Conservation (phyloP, 64 coral and sea anemone genomes). For the Cladopsammia gracilis region DNA sequence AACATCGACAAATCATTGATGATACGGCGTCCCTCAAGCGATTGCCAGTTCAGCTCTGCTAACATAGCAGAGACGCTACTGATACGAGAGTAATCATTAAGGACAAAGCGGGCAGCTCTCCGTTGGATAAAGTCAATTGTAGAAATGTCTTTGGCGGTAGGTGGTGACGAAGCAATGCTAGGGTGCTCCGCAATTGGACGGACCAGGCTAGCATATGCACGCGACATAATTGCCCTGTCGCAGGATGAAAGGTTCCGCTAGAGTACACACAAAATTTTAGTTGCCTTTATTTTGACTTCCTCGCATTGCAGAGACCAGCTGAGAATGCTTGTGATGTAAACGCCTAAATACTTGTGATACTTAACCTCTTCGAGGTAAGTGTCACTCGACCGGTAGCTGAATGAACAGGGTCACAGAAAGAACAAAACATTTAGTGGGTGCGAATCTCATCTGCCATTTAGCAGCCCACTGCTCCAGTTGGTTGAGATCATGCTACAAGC, state of each 20-base stretch:
- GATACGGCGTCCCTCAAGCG: no score
- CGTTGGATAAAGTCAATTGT: slow-evolving; percentile 36
- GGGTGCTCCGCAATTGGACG: not conserved
- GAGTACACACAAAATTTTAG: slow-evolving; percentile 59
- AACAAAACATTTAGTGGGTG: slow-evolving; percentile 19
- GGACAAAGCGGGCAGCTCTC: slow-evolving; percentile 31
- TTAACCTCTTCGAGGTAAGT: slow-evolving; percentile 12
- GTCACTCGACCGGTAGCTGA: slow-evolving; percentile 11
- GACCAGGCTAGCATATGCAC: slow-evolving; percentile 29
- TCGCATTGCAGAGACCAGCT: slow-evolving; percentile 33
- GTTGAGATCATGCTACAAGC: no score
- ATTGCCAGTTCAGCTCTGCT: slow-evolving; percentile 10
- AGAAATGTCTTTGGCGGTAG: slow-evolving; percentile 7
- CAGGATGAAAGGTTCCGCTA: slow-evolving; percentile 4
- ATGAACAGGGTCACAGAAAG: slow-evolving; percentile 35
- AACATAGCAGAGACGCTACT: slow-evolving; percentile 32
- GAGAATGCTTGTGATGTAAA: slow-evolving; percentile 26
- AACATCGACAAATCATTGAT: no score
- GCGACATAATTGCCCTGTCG: slow-evolving; percentile 17
- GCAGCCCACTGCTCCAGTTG: no score
- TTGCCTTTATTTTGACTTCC: slow-evolving; percentile 60
- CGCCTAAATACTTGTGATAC: slow-evolving; percentile 27
- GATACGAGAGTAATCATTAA: not conserved
- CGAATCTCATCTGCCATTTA: no score
- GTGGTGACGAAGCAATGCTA: slow-evolving; percentile 7